Percentiles rank a stretch among this genome's conserved stretches.
Evolutionary conservation across 2,888 invertebrate genomes (phyloP).

Genomic region (Temnothorax unifasciatus): DNA sequence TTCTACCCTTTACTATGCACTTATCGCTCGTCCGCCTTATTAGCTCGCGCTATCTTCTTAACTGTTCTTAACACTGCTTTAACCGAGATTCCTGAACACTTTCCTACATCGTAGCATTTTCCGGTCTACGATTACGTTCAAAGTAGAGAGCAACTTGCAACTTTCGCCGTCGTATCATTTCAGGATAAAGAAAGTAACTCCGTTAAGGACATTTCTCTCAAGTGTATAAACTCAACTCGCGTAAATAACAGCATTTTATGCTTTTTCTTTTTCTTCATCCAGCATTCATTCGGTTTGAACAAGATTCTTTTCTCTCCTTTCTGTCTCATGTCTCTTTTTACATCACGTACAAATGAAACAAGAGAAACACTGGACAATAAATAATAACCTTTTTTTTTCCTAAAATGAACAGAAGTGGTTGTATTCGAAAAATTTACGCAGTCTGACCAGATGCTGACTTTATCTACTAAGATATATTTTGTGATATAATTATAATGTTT

Average conservation of each 20-base stretch:
- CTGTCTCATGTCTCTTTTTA: not conserved
- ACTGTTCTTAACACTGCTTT: conserved; percentile 50
- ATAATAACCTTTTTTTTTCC: conserved; percentile 6
- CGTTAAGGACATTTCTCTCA: conserved; percentile 36
- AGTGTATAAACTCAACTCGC: conserved; percentile 37
- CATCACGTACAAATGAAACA: not conserved
- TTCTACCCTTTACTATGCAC: conserved; percentile 26
- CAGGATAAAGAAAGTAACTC: conserved; percentile 35
- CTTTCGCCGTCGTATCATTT: conserved; percentile 46
- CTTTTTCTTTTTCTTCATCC: not conserved
- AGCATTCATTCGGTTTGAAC: conserved; percentile 21
- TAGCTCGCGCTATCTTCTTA: conserved; percentile 64
- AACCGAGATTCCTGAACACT: conserved; percentile 52
- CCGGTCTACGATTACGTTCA: conserved; percentile 43
- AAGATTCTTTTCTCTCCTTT: not conserved
- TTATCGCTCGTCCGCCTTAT: conserved; percentile 62
- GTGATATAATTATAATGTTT: not conserved
- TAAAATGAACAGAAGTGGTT: not conserved
- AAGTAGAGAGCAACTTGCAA: conserved; percentile 47
- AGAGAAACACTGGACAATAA: conserved; percentile 9
- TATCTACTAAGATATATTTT: not conserved
- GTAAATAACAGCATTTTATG: conserved; percentile 39
- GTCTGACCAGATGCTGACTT: conserved; percentile 1
- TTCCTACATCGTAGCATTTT: conserved; percentile 42
- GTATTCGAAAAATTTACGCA: not conserved